Conservation (phyloP, 2,113 vertebrate genomes). For the Thalassoma bifasciatum region DNA sequence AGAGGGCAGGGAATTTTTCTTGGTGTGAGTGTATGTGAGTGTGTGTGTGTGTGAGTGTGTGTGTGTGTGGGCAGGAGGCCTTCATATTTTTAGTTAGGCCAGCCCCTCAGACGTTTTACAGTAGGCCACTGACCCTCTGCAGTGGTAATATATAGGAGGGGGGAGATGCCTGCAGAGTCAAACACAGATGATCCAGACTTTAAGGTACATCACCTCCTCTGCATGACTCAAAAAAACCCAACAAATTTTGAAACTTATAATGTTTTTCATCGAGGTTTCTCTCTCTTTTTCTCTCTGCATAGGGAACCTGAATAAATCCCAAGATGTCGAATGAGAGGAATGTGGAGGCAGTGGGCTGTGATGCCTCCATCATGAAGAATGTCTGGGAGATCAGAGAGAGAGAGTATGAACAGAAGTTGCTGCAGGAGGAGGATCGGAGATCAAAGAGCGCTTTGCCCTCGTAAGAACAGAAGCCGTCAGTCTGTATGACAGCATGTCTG, state of each 20-base stretch:
- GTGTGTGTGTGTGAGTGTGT: not conserved
- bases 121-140: slow-evolving; percentile 12
- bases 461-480: slow-evolving; percentile 27
- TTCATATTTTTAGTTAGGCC: slow-evolving; percentile 52
- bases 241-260: not conserved
- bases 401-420: slow-evolving; percentile 22
- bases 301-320: slow-evolving; percentile 8
- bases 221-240: not conserved
- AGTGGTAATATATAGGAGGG: slow-evolving; percentile 23
- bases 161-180: slow-evolving; percentile 25
- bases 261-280: not conserved
- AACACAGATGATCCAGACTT: slow-evolving; percentile 18
- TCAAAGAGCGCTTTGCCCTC: slow-evolving; percentile 50
- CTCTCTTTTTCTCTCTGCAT: not conserved
- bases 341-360: slow-evolving; percentile 40
- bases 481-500: not conserved
- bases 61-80: not conserved
- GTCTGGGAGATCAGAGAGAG: slow-evolving; percentile 63
- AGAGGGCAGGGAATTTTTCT: not conserved
- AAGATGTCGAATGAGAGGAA: slow-evolving; percentile 59
- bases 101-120: slow-evolving; percentile 4
- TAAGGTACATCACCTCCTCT: slow-evolving; percentile 21
- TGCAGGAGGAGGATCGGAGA: slow-evolving; percentile 30
- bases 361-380: slow-evolving; percentile 65
- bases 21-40: no score